A percentile compares a stretch with the other conserved stretches of the same genome.
These are phyloP conservation scores for Sphecodes monilicornis DNA, from an alignment of 2,888 invertebrate genomes.

Conservation along the genomic window DNA sequence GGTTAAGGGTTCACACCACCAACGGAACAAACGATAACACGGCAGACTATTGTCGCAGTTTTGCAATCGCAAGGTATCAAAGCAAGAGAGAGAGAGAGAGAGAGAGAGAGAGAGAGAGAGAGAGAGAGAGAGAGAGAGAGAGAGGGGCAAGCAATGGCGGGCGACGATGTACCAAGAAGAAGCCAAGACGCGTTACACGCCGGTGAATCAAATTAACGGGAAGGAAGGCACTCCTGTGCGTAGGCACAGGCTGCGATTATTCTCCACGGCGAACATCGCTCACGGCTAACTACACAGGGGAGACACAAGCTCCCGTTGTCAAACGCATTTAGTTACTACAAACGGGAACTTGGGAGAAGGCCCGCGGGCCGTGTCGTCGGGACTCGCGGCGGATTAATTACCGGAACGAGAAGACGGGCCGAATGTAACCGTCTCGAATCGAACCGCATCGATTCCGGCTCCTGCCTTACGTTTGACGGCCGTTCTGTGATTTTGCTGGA, in stretches of 20 bases:
- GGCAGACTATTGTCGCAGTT: too few relatives aligned
- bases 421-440: conserved; percentile 28
- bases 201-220: conserved; percentile 51
- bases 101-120: too few relatives aligned
- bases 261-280: conserved; percentile 67
- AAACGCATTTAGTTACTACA: conserved; percentile 84
- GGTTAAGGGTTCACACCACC: too few relatives aligned
- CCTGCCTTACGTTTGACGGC: not conserved
- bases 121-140: too few relatives aligned
- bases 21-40: too few relatives aligned
- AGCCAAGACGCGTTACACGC: not conserved
- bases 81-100: too few relatives aligned
- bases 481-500: not conserved
- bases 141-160: not conserved
- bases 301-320: conserved; percentile 82
- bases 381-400: conserved; percentile 81
- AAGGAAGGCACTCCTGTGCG: conserved; percentile 20
- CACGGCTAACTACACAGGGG: conserved; percentile 76
- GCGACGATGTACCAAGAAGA: conserved; percentile 2
- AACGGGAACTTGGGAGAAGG: conserved; percentile 80
- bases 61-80: too few relatives aligned
- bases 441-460: conserved; percentile 7
- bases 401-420: conserved; percentile 56
- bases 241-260: conserved; percentile 54
- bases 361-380: conserved; percentile 79